Percentiles rank a stretch among this genome's conserved stretches.
Conservation (phyloP, 2,113 vertebrate genomes). For the Notiomystis cincta region DNA sequence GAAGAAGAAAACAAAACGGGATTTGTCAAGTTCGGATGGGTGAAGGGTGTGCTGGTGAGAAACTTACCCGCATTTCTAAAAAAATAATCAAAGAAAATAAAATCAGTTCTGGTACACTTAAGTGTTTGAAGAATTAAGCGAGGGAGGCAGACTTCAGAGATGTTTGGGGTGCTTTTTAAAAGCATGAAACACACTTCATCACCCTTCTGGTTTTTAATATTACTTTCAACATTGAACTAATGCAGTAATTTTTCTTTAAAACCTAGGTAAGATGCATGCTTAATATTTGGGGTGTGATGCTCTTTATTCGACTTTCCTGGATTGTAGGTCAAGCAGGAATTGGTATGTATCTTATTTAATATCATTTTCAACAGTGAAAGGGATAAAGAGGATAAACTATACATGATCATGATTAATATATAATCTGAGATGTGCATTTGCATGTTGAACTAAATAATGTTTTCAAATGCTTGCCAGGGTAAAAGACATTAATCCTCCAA, state of each 20-base stretch:
- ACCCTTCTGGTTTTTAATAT: background rate
- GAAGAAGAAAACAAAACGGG: conserved; percentile 70
- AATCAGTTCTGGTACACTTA: background rate
- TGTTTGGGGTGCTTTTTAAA: background rate
- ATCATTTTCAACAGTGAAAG: background rate
- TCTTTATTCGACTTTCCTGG: conserved; percentile 98
- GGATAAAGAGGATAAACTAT: conserved; percentile 42
- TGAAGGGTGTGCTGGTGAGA: conserved; percentile 97
- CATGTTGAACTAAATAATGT: conserved; percentile 34
- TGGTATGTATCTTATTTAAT: conserved; percentile 74
- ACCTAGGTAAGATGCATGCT: conserved; percentile 95
- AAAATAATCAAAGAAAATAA: background rate
- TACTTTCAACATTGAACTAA: background rate
- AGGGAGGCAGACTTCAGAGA: background rate
- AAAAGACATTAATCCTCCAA: conserved; percentile 47
- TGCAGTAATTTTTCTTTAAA: background rate
- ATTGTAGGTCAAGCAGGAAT: conserved; percentile 96
- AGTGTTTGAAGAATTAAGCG: background rate
- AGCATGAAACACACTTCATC: background rate
- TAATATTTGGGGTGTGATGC: conserved; percentile 99
- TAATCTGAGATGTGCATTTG: conserved; percentile 61
- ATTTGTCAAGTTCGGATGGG: conserved; percentile 92
- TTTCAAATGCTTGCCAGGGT: conserved; percentile 43
- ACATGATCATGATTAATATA: conserved; percentile 47
- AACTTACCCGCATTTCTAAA: background rate